These are phyloP conservation scores for Elysia crispata DNA, from an alignment of 2,888 invertebrate genomes.

Conservation along the genomic window DNA sequence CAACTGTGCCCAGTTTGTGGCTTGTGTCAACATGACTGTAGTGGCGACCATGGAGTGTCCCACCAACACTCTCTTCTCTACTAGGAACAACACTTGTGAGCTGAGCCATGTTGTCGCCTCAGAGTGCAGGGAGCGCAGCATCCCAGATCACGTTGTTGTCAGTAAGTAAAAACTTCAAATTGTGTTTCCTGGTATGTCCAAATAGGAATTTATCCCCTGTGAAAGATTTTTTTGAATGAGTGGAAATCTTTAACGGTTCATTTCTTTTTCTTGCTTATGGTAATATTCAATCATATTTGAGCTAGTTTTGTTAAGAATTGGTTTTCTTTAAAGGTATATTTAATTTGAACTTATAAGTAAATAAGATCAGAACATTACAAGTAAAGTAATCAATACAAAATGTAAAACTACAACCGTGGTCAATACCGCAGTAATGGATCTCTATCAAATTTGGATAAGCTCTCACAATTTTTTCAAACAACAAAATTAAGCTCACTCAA, in stretches of 20 bases:
- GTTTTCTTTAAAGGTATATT: too few relatives aligned
- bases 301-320: too few relatives aligned
- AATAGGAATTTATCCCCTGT: neutral
- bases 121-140: conserved; percentile 55
- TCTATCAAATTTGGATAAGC: too few relatives aligned
- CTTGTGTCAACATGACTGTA: conserved; percentile 59
- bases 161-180: conserved; percentile 53
- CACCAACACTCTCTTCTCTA: conserved; percentile 59
- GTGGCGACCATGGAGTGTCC: conserved; percentile 62
- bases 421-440: too few relatives aligned
- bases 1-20: conserved; percentile 62
- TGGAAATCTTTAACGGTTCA: neutral
- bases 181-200: neutral
- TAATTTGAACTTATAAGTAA: too few relatives aligned
- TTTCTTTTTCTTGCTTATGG: neutral
- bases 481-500: too few relatives aligned
- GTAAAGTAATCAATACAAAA: too few relatives aligned
- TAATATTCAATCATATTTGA: too few relatives aligned
- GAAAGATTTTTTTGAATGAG: too few relatives aligned
- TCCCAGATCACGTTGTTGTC: conserved; percentile 57
- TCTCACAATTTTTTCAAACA: too few relatives aligned
- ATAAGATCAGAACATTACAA: too few relatives aligned
- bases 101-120: conserved; percentile 59
- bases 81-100: conserved; percentile 59
- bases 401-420: too few relatives aligned